Conservation (phyloP, 2,113 vertebrate species). For the Elephantulus edwardii region DNA sequence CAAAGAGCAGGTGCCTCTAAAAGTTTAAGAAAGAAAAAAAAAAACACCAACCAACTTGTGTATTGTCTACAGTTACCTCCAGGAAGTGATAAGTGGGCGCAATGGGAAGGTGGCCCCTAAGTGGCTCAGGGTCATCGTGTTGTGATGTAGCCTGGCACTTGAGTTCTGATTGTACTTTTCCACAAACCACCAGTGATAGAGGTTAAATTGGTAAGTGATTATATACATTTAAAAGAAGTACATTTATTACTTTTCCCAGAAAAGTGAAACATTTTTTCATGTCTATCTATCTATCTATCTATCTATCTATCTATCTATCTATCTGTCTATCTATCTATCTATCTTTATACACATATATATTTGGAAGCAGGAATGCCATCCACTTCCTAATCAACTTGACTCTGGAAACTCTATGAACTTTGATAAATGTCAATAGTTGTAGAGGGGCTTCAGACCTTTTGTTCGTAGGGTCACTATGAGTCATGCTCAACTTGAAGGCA, state of each 20-base stretch:
- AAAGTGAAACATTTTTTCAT: too few relatives aligned
- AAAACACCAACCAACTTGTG: constrained; percentile 1
- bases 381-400: too few relatives aligned
- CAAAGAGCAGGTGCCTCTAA: constrained; percentile 77
- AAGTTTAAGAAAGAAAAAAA: constrained; percentile 60
- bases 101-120: not conserved
- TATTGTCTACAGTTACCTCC: constrained; percentile 14
- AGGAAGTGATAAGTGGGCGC: constrained; percentile 59
- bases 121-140: not conserved
- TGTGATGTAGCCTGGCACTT: not conserved
- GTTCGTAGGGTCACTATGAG: too few relatives aligned
- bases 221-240: not conserved
- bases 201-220: not conserved
- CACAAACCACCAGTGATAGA: not conserved
- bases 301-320: too few relatives aligned
- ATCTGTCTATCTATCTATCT: too few relatives aligned
- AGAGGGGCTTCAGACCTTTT: too few relatives aligned
- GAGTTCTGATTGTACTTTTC: not conserved
- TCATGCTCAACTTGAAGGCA: too few relatives aligned
- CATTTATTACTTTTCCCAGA: not conserved
- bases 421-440: too few relatives aligned
- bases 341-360: too few relatives aligned
- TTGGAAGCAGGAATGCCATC: too few relatives aligned
- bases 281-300: too few relatives aligned
- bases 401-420: too few relatives aligned